phyloP scores from a whole-genome alignment of 2,797 vertebrate species.

The Aulostomus chinensis region DNA sequence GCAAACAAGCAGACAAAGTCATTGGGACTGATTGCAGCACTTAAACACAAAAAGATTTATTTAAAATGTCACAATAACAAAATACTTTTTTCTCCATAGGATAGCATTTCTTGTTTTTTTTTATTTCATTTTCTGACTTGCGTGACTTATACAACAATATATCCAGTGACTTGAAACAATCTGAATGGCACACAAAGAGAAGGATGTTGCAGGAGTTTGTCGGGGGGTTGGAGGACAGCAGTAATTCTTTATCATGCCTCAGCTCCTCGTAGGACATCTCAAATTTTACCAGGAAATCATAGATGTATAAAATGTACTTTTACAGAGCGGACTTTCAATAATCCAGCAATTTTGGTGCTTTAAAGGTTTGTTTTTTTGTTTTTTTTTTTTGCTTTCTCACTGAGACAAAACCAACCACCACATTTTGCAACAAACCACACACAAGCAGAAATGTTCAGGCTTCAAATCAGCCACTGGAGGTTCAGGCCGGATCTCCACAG shows the following conservation, averaged over 20 bases:
- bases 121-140: conserved; percentile 69
- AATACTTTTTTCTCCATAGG: conserved; percentile 62
- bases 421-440: conserved; percentile 12
- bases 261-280: too few species aligned
- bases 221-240: conserved; percentile 4
- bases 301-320: too few species aligned
- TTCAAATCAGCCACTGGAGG: not conserved
- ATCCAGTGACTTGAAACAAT: conserved; percentile 46
- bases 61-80: conserved; percentile 76
- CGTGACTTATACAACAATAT: conserved; percentile 68
- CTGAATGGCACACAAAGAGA: conserved; percentile 38
- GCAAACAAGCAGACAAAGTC: conserved; percentile 31
- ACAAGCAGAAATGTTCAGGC: not conserved
- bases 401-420: conserved; percentile 9
- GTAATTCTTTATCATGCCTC: too few species aligned
- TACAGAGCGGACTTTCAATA: too few species aligned
- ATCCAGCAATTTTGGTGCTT: too few species aligned
- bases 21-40: conserved; percentile 72
- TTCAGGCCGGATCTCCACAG: conserved; percentile 4
- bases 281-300: too few species aligned
- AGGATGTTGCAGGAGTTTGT: not conserved
- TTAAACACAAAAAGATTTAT: conserved; percentile 76
- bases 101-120: conserved; percentile 51
- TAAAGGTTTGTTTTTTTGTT: too few species aligned
- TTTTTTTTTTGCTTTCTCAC: not conserved